Conservation (phyloP, 2,797 vertebrate species). For the Propithecus deckenii region DNA sequence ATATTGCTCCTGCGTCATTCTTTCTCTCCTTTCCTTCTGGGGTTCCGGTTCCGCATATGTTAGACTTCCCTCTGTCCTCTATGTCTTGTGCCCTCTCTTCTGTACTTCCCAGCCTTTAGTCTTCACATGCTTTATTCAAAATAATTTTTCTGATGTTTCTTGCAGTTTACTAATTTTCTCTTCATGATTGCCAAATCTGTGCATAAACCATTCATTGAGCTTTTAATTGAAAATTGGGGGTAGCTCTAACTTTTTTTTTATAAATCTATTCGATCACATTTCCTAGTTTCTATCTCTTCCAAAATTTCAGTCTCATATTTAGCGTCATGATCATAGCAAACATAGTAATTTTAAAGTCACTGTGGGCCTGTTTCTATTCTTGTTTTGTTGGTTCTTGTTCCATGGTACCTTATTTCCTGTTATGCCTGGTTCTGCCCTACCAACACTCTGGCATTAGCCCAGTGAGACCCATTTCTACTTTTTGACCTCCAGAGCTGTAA, state of each 20-base stretch:
- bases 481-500: not conserved
- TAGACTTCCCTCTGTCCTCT: not conserved
- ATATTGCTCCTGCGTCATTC: not conserved
- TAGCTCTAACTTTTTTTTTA: not conserved
- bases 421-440: not conserved
- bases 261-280: not conserved
- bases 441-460: not conserved
- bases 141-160: not conserved
- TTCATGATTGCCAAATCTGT: not conserved
- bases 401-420: not conserved
- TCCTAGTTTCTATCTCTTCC: not conserved
- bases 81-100: not conserved
- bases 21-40: not conserved
- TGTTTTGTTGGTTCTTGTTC: not conserved
- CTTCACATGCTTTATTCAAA: not conserved
- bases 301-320: not conserved
- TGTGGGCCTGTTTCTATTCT: not conserved
- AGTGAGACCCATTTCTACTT: not conserved
- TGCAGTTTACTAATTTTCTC: not conserved
- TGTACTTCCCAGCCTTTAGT: not conserved
- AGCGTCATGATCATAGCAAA: not conserved
- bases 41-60: accelerated
- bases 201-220: not conserved
- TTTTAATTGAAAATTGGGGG: not conserved
- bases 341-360: not conserved